Evolutionary conservation across 2,113 vertebrate species (phyloP).

Genomic region (Sorex fumeus): DNA sequence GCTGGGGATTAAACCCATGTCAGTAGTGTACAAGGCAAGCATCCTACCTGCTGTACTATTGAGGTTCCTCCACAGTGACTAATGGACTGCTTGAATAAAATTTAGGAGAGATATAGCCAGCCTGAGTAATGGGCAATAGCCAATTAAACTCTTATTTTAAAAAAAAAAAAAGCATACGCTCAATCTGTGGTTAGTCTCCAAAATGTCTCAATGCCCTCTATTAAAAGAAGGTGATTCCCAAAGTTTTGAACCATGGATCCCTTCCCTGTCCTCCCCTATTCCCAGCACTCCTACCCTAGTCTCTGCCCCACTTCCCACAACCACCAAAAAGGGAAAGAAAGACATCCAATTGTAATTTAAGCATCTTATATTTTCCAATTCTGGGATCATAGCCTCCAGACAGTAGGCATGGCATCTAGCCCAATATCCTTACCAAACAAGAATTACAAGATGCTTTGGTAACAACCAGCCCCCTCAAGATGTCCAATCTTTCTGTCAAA

Average conservation of each 20-base stretch:
- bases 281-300: no score
- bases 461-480: neutral
- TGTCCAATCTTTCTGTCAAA: neutral
- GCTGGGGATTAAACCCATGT: no score
- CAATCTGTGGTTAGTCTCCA: conserved; percentile 27
- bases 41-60: no score
- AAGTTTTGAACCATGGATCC: conserved; percentile 40
- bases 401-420: neutral
- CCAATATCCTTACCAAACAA: neutral
- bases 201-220: neutral
- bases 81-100: conserved; percentile 39
- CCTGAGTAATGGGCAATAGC: neutral
- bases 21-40: no score
- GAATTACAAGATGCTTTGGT: neutral
- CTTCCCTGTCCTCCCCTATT: no score
- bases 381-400: neutral
- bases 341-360: neutral
- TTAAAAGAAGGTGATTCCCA: neutral
- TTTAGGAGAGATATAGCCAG: conserved; percentile 57
- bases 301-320: no score
- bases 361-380: conserved; percentile 39
- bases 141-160: conserved; percentile 48
- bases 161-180: conserved; percentile 15
- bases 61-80: conserved; percentile 46
- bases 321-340: neutral